Conservation (phyloP, 2,797 vertebrate genomes). For the Heteromormyrus szaboi region DNA sequence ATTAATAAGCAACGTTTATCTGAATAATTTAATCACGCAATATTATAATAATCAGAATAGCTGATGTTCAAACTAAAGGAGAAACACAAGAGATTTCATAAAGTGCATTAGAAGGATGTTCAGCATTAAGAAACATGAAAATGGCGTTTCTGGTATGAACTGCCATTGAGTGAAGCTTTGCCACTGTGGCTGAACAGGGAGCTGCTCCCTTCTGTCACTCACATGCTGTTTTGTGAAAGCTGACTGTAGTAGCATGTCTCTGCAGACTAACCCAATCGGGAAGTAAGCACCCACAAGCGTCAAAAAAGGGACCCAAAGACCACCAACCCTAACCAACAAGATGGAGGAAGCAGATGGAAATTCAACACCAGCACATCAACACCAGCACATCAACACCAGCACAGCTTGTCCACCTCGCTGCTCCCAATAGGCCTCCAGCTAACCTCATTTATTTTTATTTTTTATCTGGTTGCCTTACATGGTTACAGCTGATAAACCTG, state of each 20-base stretch:
- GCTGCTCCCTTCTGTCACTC: neutral
- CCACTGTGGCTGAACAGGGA: neutral
- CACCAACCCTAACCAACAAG: neutral
- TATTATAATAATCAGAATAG: neutral
- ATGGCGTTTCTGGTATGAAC: neutral
- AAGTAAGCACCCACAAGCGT: neutral
- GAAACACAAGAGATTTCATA: neutral
- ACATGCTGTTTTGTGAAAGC: neutral
- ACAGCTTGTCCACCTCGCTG: neutral
- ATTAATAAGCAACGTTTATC: neutral
- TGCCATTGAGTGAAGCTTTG: neutral
- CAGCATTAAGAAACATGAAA: neutral
- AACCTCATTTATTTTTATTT: neutral
- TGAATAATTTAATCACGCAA: neutral
- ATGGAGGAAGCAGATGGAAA: neutral
- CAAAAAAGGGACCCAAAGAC: neutral
- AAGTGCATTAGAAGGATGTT: neutral
- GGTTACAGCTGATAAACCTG: neutral
- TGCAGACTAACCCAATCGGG: neutral
- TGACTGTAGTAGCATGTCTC: neutral
- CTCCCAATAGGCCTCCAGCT: neutral
- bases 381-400: neutral
- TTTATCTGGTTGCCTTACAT: neutral
- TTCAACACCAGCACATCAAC: neutral
- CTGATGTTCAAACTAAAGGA: neutral